Conservation (phyloP, 2,797 vertebrate genomes). For the Enteromius paludinosus region DNA sequence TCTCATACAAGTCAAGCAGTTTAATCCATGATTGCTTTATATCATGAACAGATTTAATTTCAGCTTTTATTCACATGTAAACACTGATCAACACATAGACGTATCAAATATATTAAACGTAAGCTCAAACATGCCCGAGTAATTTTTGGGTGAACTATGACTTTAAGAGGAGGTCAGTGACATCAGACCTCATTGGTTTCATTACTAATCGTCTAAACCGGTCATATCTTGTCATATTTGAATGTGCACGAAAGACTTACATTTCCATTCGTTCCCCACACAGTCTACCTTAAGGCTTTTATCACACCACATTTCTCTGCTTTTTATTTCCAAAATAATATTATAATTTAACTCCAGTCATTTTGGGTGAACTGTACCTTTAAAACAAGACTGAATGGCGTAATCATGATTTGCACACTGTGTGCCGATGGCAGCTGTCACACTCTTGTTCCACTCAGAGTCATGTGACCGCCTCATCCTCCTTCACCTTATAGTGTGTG, state of each 20-base stretch:
- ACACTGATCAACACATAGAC: background rate
- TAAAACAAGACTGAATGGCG: background rate
- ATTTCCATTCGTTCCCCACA: background rate
- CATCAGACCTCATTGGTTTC: background rate
- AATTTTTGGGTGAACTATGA: background rate
- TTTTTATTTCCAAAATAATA: no score
- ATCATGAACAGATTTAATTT: background rate
- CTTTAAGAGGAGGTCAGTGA: background rate
- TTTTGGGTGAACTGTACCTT: background rate
- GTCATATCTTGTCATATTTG: background rate
- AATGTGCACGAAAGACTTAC: no score
- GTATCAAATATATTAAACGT: background rate
- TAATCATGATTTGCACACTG: background rate
- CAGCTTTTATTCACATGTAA: background rate
- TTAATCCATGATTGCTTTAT: background rate
- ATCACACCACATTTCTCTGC: no score
- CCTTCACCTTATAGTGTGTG: constrained; percentile 74
- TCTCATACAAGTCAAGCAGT: background rate
- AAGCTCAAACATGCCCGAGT: background rate
- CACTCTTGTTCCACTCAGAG: constrained; percentile 64
- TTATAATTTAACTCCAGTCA: background rate
- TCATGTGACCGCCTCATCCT: constrained; percentile 58
- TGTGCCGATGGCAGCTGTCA: constrained; percentile 68
- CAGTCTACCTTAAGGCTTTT: no score
- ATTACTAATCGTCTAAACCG: background rate